Percentiles rank a stretch among this genome's conserved stretches.
Evolutionary conservation across 2,888 invertebrate genomes (phyloP).

Genomic region (Erynnis tages): DNA sequence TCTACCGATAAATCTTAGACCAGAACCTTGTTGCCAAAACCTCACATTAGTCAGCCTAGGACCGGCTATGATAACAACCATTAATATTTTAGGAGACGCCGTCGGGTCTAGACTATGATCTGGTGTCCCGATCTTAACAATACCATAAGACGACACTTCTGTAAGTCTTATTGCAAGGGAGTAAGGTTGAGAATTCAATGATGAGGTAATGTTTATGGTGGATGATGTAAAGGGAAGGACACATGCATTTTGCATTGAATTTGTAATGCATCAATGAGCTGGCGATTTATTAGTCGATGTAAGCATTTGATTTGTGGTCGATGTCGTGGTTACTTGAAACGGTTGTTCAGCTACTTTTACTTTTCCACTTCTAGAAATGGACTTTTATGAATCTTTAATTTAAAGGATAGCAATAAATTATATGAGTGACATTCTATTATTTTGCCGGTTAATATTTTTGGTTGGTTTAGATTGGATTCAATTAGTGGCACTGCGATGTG

Average conservation of each 20-base stretch:
- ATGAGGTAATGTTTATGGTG: neutral
- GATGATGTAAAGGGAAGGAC: slow-evolving; percentile 16
- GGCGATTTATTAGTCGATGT: slow-evolving; percentile 7
- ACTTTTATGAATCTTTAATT: no score
- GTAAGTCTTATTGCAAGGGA: neutral
- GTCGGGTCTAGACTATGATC: slow-evolving; percentile 31
- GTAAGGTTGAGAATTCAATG: neutral
- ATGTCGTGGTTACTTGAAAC: neutral
- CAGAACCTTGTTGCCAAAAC: slow-evolving; percentile 23
- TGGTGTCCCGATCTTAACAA: slow-evolving; percentile 13
- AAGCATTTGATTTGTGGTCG: slow-evolving; percentile 1
- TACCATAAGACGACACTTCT: neutral
- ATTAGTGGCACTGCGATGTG: no score
- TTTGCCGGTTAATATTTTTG: no score
- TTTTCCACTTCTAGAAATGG: neutral
- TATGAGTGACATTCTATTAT: no score
- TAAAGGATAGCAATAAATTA: no score
- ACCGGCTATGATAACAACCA: slow-evolving; percentile 21
- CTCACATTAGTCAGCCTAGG: slow-evolving; percentile 20
- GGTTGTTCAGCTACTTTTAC: neutral
- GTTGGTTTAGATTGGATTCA: no score
- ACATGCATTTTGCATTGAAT: slow-evolving; percentile 27
- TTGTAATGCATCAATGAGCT: slow-evolving; percentile 21
- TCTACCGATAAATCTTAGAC: slow-evolving; percentile 14
- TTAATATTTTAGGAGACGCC: slow-evolving; percentile 31